phyloP scores from a whole-genome alignment of 2,113 vertebrate species.

The Alexandromys fortis region DNA sequence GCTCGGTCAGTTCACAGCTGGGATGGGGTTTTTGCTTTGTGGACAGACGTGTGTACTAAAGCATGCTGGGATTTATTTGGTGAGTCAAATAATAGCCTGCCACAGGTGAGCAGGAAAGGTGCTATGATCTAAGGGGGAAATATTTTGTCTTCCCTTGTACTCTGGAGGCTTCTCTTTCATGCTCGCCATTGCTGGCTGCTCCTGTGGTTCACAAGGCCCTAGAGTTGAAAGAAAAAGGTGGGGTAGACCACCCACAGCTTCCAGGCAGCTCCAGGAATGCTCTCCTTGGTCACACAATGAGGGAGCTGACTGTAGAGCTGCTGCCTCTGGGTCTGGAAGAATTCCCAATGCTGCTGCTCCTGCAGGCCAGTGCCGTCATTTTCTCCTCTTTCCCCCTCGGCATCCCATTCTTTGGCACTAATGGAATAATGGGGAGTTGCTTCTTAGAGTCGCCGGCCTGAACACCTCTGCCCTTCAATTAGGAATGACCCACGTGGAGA shows the following conservation, averaged over 20 bases:
- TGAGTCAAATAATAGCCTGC: neutral
- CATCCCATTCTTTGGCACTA: neutral
- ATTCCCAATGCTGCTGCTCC: neutral
- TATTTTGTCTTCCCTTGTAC: neutral
- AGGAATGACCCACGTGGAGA: conserved; percentile 25
- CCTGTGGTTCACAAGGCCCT: neutral
- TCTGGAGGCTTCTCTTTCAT: neutral
- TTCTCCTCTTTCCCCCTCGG: neutral
- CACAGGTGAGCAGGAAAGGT: neutral
- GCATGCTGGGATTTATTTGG: conserved; percentile 16
- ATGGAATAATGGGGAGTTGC: neutral
- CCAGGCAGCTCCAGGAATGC: conserved; percentile 8
- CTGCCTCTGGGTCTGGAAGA: neutral
- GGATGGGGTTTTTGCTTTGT: neutral
- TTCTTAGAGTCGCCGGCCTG: neutral
- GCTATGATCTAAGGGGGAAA: neutral
- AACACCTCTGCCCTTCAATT: conserved; percentile 42
- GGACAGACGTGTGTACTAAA: neutral
- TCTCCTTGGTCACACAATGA: neutral
- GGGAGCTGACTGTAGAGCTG: neutral
- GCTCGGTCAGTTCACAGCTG: neutral
- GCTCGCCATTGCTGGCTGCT: neutral
- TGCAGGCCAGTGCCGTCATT: neutral
- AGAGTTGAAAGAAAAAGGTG: neutral
- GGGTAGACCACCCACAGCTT: neutral